A percentile compares a stretch with the other conserved stretches of the same genome.
Conservation (phyloP, 2,113 vertebrate genomes). For the Chauna torquata region DNA sequence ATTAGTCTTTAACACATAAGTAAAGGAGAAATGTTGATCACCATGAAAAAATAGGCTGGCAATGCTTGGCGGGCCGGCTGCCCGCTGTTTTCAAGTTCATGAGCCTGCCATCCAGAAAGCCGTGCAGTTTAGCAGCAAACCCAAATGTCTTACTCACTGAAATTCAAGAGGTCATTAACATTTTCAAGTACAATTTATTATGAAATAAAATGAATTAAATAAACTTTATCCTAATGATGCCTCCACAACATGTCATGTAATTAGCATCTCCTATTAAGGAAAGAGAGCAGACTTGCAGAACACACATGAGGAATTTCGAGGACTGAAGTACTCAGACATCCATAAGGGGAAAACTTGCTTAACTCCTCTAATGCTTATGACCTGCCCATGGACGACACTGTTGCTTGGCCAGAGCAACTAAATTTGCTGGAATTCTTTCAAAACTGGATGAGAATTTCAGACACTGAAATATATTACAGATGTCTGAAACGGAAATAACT, state of each 20-base stretch:
- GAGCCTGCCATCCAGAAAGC: background rate
- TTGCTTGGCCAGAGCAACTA: background rate
- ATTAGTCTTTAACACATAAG: background rate
- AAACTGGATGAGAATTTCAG: background rate
- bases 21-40: background rate
- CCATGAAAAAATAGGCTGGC: background rate
- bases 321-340: background rate
- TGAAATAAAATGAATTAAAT: background rate
- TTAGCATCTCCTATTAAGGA: background rate
- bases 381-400: background rate
- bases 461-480: background rate
- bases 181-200: background rate
- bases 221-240: background rate
- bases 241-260: background rate
- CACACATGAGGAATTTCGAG: background rate
- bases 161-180: background rate
- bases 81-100: background rate
- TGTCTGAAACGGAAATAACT: background rate
- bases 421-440: background rate
- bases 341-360: background rate
- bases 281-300: background rate
- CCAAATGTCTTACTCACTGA: background rate
- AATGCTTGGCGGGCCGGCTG: background rate
- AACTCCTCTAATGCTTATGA: background rate
- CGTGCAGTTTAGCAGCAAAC: background rate